phyloP scores from a whole-genome alignment of 2,797 vertebrate genomes.

The Enteromius argenteus region DNA sequence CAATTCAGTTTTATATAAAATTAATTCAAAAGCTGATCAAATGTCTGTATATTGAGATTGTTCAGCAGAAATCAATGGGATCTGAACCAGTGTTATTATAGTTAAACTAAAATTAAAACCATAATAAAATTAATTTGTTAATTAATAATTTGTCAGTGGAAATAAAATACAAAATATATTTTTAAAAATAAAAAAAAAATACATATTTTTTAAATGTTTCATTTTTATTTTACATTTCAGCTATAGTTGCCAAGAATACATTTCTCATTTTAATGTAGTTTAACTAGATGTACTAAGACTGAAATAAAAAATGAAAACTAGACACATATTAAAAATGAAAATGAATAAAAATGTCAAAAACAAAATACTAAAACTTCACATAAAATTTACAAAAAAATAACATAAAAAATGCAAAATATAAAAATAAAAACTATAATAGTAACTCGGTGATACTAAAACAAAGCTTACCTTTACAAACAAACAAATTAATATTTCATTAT shows the following conservation, averaged over 20 bases:
- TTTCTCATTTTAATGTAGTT: too few species aligned
- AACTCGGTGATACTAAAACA: neutral
- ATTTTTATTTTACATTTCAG: too few species aligned
- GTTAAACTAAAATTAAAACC: neutral
- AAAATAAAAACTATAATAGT: neutral
- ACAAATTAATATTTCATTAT: neutral
- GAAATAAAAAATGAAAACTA: neutral
- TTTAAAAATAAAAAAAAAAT: too few species aligned
- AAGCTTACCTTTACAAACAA: neutral
- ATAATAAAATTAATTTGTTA: neutral
- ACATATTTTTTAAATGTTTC: too few species aligned
- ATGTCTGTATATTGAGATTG: neutral
- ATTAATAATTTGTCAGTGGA: too few species aligned
- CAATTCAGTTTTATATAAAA: neutral
- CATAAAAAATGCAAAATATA: neutral
- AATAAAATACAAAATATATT: neutral
- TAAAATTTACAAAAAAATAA: neutral
- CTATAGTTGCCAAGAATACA: too few species aligned
- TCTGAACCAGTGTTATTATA: neutral
- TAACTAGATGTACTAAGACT: too few species aligned
- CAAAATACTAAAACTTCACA: neutral
- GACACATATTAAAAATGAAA: neutral
- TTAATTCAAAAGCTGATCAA: neutral
- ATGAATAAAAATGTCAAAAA: neutral
- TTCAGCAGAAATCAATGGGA: neutral